Evolutionary conservation across 2,113 vertebrate genomes (phyloP).

Genomic region (Coptodon bakossiorum): DNA sequence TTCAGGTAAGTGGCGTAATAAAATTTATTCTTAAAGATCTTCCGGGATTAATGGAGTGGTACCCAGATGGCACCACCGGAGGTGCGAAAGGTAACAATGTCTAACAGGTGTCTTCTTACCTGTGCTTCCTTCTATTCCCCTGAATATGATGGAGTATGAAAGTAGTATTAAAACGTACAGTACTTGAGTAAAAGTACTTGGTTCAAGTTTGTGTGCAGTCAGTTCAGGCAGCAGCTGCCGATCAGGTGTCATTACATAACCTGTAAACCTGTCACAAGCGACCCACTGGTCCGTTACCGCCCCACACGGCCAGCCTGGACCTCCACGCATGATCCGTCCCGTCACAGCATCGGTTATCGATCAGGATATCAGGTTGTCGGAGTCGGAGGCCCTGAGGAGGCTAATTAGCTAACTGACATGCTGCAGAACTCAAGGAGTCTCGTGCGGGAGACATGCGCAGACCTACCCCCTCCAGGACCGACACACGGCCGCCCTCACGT

Average conservation of each 20-base stretch:
- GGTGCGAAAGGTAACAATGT: background rate
- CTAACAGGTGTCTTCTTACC: background rate
- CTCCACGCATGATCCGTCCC: background rate
- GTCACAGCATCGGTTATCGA: background rate
- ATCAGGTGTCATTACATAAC: background rate
- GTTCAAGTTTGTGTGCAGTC: background rate
- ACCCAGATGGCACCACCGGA: background rate
- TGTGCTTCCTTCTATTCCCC: background rate
- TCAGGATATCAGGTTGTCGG: background rate
- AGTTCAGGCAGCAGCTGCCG: background rate
- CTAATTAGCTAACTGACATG: background rate
- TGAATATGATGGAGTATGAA: accelerated
- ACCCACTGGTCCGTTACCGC: background rate
- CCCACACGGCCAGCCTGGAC: background rate
- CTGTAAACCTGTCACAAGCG: background rate
- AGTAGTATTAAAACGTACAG: background rate
- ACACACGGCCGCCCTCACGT: slow-evolving; percentile 24
- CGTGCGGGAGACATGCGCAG: slow-evolving; percentile 24
- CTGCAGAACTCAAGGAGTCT: background rate
- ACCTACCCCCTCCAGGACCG: slow-evolving; percentile 66
- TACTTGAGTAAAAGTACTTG: background rate
- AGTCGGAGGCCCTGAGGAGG: background rate
- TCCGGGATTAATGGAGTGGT: background rate
- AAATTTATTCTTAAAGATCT: background rate
- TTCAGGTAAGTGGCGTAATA: background rate